These are phyloP conservation scores for Enchytraeus crypticus DNA, from an alignment of 2,888 invertebrate species.

Conservation along the genomic window DNA sequence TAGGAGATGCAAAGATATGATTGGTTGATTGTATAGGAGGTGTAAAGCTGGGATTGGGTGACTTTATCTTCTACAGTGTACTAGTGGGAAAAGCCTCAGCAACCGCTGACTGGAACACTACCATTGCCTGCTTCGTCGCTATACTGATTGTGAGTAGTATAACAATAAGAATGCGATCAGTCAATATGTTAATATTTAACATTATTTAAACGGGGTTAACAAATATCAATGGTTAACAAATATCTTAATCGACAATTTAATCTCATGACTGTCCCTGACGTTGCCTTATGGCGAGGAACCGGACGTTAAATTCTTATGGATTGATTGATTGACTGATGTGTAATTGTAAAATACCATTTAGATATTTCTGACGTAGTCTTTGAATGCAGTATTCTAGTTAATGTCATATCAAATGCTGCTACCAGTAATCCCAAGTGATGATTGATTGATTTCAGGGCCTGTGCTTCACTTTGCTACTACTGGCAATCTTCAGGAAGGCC, in stretches of 20 bases:
- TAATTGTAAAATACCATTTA: no score
- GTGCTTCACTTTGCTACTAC: conserved; percentile 81
- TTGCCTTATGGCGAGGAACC: no score
- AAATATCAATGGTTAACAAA: background rate
- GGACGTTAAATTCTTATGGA: no score
- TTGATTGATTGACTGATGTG: no score
- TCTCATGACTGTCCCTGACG: no score
- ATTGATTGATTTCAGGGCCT: conserved; percentile 69
- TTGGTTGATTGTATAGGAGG: conserved; percentile 61
- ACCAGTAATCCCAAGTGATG: no score
- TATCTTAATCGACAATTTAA: no score
- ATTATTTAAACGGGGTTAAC: background rate
- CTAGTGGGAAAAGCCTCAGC: conserved; percentile 97
- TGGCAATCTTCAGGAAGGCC: conserved; percentile 94
- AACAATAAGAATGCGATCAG: background rate
- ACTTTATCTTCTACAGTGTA: conserved; percentile 99
- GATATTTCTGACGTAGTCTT: no score
- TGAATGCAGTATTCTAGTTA: no score
- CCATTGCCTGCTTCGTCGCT: conserved; percentile 95
- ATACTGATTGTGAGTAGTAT: conserved; percentile 79
- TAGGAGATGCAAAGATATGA: no score
- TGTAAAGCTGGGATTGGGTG: conserved; percentile 92
- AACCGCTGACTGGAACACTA: conserved; percentile 99
- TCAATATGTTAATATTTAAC: background rate
- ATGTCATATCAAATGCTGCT: no score